Percentiles rank a stretch among this genome's conserved stretches.
Conservation (phyloP, 2,113 vertebrate genomes). For the Martes martes region DNA sequence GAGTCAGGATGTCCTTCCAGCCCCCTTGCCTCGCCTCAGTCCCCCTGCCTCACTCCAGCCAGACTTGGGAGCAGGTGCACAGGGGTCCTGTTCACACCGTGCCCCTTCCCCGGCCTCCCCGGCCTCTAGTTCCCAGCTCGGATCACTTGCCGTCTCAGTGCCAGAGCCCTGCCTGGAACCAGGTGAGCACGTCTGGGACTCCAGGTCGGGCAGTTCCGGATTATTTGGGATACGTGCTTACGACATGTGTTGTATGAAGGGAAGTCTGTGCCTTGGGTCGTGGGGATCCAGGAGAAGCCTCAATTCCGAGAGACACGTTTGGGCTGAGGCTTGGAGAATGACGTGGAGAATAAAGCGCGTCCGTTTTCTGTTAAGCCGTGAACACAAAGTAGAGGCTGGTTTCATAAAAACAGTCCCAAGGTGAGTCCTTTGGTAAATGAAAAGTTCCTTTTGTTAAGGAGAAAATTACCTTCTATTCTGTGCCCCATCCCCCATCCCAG, state of each 20-base stretch:
- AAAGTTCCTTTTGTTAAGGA: not conserved
- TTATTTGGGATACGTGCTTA: fast-evolving
- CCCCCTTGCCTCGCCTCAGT: not conserved
- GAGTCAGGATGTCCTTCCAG: not conserved
- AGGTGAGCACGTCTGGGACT: too few species aligned
- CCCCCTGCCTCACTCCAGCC: not conserved
- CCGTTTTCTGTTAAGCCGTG: not conserved
- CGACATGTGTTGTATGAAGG: not conserved
- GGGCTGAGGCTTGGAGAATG: not conserved
- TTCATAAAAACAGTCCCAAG: not conserved
- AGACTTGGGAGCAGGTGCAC: not conserved
- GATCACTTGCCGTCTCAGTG: not conserved
- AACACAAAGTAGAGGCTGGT: not conserved
- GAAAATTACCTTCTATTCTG: not conserved
- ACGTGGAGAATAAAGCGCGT: too few species aligned
- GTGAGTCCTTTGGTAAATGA: not conserved
- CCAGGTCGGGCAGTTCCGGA: not conserved
- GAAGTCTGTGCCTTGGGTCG: too few species aligned
- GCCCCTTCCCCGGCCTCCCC: fast-evolving
- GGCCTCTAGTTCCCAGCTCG: not conserved
- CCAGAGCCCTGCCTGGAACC: not conserved
- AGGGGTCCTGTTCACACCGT: too few species aligned
- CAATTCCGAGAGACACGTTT: fast-evolving
- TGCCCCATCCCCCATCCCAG: too few species aligned
- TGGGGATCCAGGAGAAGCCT: not conserved